Percentiles rank a stretch among this genome's conserved stretches.
Evolutionary conservation across 2,888 invertebrate genomes (phyloP).

Genomic region (Mesorhabditis belari): DNA sequence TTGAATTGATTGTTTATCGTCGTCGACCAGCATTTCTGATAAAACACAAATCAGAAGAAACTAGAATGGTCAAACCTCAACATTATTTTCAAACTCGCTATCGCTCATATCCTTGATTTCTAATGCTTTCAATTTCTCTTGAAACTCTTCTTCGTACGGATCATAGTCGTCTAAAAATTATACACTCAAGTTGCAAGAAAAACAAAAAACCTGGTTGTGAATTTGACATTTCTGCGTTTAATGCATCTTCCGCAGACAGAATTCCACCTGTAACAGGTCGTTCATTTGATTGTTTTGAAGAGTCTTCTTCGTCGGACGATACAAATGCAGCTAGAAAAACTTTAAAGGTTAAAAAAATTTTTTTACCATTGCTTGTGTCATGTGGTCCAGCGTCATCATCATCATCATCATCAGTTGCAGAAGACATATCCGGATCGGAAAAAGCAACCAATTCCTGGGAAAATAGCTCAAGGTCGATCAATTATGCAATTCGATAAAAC

Average conservation of each 20-base stretch:
- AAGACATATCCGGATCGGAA: neutral
- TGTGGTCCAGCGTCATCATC: conserved; percentile 12
- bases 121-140: conserved; percentile 17
- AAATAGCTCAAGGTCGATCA: neutral
- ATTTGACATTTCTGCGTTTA: neutral
- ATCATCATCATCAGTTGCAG: conserved; percentile 53
- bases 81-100: conserved; percentile 32
- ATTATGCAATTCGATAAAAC: neutral
- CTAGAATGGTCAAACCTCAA: conserved; percentile 12
- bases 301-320: conserved; percentile 4
- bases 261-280: neutral
- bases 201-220: too few species aligned
- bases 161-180: neutral
- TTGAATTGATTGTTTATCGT: conserved; percentile 66
- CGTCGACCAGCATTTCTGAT: conserved; percentile 40
- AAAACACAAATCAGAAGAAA: neutral
- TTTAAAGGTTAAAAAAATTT: neutral
- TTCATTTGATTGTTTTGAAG: neutral
- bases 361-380: conserved; percentile 16
- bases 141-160: conserved; percentile 18
- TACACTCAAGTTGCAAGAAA: neutral
- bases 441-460: neutral
- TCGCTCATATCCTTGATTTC: conserved; percentile 25
- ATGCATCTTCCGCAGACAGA: neutral
- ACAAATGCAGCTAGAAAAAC: neutral